A percentile compares a stretch with the other conserved stretches of the same genome.
Evolutionary conservation across 2,113 vertebrate genomes (phyloP).

Genomic region (Ptilonorhynchus violaceus): DNA sequence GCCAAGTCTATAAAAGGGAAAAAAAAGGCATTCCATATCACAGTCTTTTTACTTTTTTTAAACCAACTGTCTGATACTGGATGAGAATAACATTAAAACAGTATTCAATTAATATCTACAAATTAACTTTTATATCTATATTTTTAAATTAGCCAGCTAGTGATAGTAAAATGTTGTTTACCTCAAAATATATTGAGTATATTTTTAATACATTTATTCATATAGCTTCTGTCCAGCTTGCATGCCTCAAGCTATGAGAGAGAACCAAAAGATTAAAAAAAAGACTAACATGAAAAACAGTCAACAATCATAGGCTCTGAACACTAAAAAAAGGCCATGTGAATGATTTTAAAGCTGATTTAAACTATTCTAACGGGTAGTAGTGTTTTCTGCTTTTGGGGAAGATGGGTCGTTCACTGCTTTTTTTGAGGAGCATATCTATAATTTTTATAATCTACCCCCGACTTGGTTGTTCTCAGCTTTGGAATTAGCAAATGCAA

Average conservation of each 20-base stretch:
- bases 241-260: background rate
- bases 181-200: background rate
- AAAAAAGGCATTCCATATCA: conserved; percentile 38
- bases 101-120: conserved; percentile 23
- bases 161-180: conserved; percentile 35
- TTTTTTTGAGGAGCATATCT: background rate
- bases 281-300: background rate
- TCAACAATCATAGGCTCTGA: background rate
- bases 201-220: conserved; percentile 19
- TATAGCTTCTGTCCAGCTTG: background rate
- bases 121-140: background rate
- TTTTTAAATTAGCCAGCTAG: background rate
- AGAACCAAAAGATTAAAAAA: background rate
- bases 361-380: background rate
- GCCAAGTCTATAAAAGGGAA: conserved; percentile 59
- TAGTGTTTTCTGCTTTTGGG: background rate
- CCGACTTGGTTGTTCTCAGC: background rate
- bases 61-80: conserved; percentile 13
- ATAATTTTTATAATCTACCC: background rate
- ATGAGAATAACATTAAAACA: conserved; percentile 14
- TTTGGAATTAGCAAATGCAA: background rate
- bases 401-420: background rate
- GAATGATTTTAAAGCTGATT: background rate
- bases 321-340: background rate
- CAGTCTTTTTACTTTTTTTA: conserved; percentile 25